phyloP scores from a whole-genome alignment of 1,140 invertebrate genomes.

The Drosophila auraria region DNA sequence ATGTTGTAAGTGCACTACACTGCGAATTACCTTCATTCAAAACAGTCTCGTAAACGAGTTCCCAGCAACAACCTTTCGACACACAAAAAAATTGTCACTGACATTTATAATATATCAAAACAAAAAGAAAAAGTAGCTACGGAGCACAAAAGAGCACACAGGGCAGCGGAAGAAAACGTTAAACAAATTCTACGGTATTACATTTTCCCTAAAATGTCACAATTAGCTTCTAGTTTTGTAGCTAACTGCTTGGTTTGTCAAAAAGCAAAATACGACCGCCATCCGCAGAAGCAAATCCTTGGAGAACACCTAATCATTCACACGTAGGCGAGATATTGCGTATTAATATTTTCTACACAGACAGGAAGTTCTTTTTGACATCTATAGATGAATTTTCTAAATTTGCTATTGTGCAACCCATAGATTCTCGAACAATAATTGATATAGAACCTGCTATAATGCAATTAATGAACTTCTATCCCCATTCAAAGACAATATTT shows the following conservation, averaged over 20 bases:
- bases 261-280: slow-evolving; percentile 16
- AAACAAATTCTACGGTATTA: slow-evolving; percentile 11
- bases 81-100: slow-evolving; percentile 6
- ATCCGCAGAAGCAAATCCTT: neutral
- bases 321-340: neutral
- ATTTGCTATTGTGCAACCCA: slow-evolving; percentile 8
- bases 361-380: slow-evolving; percentile 7
- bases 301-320: neutral
- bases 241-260: slow-evolving; percentile 10
- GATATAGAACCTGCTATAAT: slow-evolving; percentile 1
- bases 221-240: slow-evolving; percentile 1
- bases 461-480: slow-evolving; percentile 12
- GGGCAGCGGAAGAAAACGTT: slow-evolving; percentile 1
- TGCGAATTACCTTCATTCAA: neutral
- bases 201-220: slow-evolving; percentile 13
- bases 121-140: neutral
- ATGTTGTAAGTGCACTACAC: slow-evolving; percentile 8
- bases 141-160: slow-evolving; percentile 5
- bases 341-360: slow-evolving; percentile 2
- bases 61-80: neutral
- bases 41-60: slow-evolving; percentile 1
- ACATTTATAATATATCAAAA: neutral
- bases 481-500: neutral
- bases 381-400: neutral
- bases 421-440: slow-evolving; percentile 5